Evolutionary conservation across 2,113 vertebrate genomes (phyloP).

Genomic region (Tympanuchus pallidicinctus): DNA sequence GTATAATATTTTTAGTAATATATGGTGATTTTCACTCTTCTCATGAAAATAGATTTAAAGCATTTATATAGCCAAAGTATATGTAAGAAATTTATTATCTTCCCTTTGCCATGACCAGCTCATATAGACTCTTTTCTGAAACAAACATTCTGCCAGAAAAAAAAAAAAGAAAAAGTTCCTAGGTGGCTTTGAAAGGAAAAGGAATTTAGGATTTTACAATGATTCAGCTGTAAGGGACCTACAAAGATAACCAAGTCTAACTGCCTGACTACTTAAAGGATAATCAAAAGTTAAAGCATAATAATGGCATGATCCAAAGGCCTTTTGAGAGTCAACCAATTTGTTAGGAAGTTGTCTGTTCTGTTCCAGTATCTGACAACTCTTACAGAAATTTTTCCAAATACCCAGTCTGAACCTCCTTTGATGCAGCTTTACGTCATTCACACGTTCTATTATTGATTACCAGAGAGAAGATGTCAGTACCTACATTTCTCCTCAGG

Average conservation of each 20-base stretch:
- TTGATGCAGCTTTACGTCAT: neutral
- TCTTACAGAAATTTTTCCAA: neutral
- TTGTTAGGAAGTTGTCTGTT: neutral
- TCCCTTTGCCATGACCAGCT: neutral
- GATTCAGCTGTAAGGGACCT: neutral
- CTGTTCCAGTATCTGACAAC: neutral
- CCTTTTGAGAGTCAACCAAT: neutral
- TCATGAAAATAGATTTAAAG: neutral
- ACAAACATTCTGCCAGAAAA: neutral
- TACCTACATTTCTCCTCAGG: neutral
- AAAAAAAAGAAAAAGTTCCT: neutral
- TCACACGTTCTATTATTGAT: neutral
- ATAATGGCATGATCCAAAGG: neutral
- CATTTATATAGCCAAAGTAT: neutral
- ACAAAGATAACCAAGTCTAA: neutral
- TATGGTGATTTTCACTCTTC: neutral
- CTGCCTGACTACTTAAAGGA: neutral
- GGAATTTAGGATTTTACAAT: neutral
- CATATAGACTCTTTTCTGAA: neutral
- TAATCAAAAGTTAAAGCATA: neutral
- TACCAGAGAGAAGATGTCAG: neutral
- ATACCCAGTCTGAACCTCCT: neutral
- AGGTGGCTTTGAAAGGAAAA: neutral
- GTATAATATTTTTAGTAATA: neutral
- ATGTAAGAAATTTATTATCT: neutral